Percentiles rank a stretch among this genome's conserved stretches.
phyloP scores from a whole-genome alignment of 2,113 vertebrate species.

The Nicator chloris region DNA sequence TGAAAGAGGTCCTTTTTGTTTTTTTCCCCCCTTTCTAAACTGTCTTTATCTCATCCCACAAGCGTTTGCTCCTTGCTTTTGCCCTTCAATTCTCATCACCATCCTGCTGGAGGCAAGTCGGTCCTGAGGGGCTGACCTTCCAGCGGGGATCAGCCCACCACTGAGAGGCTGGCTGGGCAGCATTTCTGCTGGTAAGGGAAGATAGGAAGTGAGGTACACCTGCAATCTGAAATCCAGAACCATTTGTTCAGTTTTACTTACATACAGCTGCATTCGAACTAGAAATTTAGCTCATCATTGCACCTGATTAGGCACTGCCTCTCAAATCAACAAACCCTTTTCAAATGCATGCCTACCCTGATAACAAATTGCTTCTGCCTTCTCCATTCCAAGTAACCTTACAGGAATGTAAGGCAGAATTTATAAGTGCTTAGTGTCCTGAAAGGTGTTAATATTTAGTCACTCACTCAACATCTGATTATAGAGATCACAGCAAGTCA shows the following conservation, averaged over 20 bases:
- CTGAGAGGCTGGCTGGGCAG: neutral
- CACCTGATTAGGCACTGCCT: neutral
- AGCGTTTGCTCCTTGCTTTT: neutral
- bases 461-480: neutral
- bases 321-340: neutral
- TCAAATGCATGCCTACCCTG: neutral
- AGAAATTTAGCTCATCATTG: neutral
- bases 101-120: rapidly evolving
- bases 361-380: neutral
- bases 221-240: neutral
- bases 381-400: neutral
- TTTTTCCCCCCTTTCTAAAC: neutral
- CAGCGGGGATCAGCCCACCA: neutral
- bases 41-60: neutral
- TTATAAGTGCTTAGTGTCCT: neutral
- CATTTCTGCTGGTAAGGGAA: neutral
- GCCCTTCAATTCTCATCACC: neutral
- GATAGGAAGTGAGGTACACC: neutral
- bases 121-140: neutral
- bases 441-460: slow-evolving; percentile 10
- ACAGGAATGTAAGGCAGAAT: neutral
- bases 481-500: slow-evolving; percentile 12
- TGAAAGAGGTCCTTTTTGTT: neutral
- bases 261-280: neutral
- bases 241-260: neutral